Evolutionary conservation across 2,888 invertebrate species (phyloP).

Genomic region (Sarcophaga carnaria): DNA sequence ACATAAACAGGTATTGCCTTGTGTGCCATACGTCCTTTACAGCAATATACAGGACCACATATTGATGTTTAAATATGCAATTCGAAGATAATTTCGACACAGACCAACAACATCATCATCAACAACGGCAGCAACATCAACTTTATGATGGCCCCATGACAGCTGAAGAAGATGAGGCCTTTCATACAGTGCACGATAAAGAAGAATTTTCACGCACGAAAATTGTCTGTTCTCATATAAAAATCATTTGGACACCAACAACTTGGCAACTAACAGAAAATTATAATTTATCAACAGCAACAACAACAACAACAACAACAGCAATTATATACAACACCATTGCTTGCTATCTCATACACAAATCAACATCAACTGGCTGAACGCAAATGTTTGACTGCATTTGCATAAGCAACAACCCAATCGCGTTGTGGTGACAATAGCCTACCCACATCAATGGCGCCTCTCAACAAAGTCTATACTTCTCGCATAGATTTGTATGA

Average conservation of each 20-base stretch:
- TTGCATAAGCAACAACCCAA: conserved; percentile 75
- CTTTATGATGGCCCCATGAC: conserved; percentile 63
- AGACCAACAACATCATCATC: conserved; percentile 56
- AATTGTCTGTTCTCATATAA: conserved; percentile 79
- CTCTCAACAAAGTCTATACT: conserved; percentile 78
- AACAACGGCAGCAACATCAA: conserved; percentile 3
- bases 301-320: conserved; percentile 47
- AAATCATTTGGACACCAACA: conserved; percentile 78
- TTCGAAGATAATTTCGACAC: conserved; percentile 74
- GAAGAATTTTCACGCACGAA: conserved; percentile 76
- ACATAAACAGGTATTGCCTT: conserved; percentile 76
- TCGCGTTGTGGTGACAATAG: conserved; percentile 50
- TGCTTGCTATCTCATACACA: conserved; percentile 58
- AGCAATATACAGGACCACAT: conserved; percentile 43
- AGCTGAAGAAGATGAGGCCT: conserved; percentile 39
- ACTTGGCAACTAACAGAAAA: conserved; percentile 71
- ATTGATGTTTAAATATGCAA: conserved; percentile 70
- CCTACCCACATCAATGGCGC: conserved; percentile 70
- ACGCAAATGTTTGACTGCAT: conserved; percentile 75
- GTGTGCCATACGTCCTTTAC: conserved; percentile 56
- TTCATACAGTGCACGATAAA: conserved; percentile 61
- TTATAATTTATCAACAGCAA: conserved; percentile 28
- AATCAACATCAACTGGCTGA: conserved; percentile 75
- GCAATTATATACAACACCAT: conserved; percentile 50
- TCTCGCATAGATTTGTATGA: conserved; percentile 81